These are phyloP conservation scores for Meloidogyne floridensis DNA, from an alignment of 1,140 invertebrate genomes.

Conservation along the genomic window DNA sequence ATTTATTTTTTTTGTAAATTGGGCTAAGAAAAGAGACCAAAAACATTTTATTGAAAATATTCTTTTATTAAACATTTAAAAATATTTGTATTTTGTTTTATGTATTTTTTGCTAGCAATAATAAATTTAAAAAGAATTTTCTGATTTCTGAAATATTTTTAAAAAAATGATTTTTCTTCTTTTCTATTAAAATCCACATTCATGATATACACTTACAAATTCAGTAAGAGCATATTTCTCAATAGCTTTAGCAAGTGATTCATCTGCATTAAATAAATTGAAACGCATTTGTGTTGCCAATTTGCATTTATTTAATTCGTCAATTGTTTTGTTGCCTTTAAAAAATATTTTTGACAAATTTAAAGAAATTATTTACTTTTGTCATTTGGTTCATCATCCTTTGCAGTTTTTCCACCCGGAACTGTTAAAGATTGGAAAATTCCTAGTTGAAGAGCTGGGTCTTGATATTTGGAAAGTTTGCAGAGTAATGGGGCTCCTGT, in stretches of 20 bases:
- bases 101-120: too few relatives aligned
- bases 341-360: background rate
- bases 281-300: slow-evolving; percentile 32
- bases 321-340: background rate
- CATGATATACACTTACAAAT: slow-evolving; percentile 28
- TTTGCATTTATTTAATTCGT: slow-evolving; percentile 11
- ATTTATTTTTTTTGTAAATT: too few relatives aligned
- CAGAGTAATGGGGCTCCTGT: slow-evolving; percentile 27
- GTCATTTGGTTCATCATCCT: background rate
- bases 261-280: slow-evolving; percentile 30
- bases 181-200: slow-evolving; percentile 18
- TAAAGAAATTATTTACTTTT: background rate
- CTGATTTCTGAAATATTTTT: too few relatives aligned
- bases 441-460: slow-evolving; percentile 17
- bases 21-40: too few relatives aligned
- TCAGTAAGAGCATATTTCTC: slow-evolving; percentile 25
- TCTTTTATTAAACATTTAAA: too few relatives aligned
- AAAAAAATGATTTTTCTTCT: too few relatives aligned
- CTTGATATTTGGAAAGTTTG: slow-evolving; percentile 9
- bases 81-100: too few relatives aligned
- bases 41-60: too few relatives aligned
- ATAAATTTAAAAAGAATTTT: too few relatives aligned
- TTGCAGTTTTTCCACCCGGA: background rate
- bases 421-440: slow-evolving; percentile 29
- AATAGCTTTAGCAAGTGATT: slow-evolving; percentile 28